Evolutionary conservation across 2,888 invertebrate genomes (phyloP).

Genomic region (Tipula unca): DNA sequence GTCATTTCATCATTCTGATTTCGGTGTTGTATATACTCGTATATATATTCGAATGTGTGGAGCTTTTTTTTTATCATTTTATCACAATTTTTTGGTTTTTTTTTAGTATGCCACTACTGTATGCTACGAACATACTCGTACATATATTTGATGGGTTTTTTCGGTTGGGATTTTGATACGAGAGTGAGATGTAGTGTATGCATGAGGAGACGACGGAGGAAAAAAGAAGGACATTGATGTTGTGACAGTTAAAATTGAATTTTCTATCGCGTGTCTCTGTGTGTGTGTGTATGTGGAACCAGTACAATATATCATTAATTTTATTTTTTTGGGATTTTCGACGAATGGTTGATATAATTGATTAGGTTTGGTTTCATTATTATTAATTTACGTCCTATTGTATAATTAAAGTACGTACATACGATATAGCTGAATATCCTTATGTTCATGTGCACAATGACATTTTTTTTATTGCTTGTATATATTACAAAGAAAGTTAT

Average conservation of each 20-base stretch:
- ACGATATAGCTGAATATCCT: not conserved
- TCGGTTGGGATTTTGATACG: not conserved
- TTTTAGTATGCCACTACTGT: not conserved
- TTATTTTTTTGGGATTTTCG: not conserved
- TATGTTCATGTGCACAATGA: not conserved
- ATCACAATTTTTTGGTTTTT: conserved; percentile 14
- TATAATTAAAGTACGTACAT: not conserved
- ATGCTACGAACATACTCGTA: not conserved
- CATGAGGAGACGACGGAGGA: not conserved
- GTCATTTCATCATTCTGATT: not conserved
- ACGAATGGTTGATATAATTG: not conserved
- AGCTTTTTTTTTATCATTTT: conserved; percentile 18
- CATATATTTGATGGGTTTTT: not conserved
- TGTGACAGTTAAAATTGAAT: conserved; percentile 14
- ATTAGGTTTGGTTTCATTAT: not conserved
- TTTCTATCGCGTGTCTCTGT: not conserved
- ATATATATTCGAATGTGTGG: not conserved
- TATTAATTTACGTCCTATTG: not conserved
- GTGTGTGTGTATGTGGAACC: not conserved
- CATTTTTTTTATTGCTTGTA: not conserved
- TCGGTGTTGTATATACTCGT: not conserved
- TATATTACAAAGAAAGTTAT: not conserved
- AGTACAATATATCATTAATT: not conserved
- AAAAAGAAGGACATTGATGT: not conserved
- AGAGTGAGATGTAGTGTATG: not conserved